Evolutionary conservation across 2,113 vertebrate genomes (phyloP).

Genomic region (Solea senegalensis): DNA sequence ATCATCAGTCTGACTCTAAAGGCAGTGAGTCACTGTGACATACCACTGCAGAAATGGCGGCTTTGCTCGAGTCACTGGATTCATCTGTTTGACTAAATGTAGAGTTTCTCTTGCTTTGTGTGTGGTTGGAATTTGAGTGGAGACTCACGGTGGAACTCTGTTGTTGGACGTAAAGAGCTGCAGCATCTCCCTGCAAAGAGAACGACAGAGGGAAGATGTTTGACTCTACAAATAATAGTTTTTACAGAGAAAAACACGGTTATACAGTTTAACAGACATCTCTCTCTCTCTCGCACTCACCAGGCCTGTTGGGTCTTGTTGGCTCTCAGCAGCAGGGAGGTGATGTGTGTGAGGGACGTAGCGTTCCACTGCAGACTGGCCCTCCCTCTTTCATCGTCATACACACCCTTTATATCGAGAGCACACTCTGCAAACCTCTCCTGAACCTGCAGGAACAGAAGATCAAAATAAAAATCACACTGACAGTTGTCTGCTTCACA

Average conservation of each 20-base stretch:
- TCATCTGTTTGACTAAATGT: too few species aligned
- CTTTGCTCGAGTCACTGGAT: too few species aligned
- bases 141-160: conserved; percentile 88
- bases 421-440: conserved; percentile 86
- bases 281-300: conserved; percentile 65
- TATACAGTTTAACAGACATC: neutral
- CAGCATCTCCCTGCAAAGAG: conserved; percentile 83
- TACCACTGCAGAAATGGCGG: too few species aligned
- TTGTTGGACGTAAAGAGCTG: conserved; percentile 83
- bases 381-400: conserved; percentile 42
- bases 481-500: neutral
- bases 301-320: conserved; percentile 85
- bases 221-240: neutral
- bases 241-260: neutral
- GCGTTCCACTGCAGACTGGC: conserved; percentile 69
- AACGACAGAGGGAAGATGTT: neutral
- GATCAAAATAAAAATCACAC: neutral
- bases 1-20: too few species aligned
- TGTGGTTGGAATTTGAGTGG: neutral
- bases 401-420: conserved; percentile 81
- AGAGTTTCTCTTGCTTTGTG: too few species aligned
- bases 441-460: conserved; percentile 81
- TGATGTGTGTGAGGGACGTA: conserved; percentile 66
- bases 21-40: too few species aligned
- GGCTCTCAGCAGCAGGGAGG: conserved; percentile 83